phyloP scores from a whole-genome alignment of 2,113 vertebrate species.

The Cairina moschata region DNA sequence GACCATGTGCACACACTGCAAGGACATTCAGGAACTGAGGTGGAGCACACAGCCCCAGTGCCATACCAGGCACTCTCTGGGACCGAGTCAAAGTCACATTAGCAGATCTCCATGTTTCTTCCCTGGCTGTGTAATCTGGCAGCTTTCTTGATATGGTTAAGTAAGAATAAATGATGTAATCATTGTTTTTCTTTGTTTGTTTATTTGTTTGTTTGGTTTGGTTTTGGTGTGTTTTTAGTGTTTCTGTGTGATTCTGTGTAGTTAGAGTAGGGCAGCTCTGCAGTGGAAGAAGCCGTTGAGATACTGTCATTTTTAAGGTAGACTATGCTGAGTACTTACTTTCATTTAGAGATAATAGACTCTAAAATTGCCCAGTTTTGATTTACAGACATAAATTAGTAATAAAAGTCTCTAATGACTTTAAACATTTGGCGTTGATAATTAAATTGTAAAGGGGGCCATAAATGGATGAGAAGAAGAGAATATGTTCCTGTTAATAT shows the following conservation, averaged over 20 bases:
- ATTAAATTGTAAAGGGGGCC: conserved; percentile 29
- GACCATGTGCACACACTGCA: background rate
- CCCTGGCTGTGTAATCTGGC: background rate
- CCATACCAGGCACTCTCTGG: fast-evolving
- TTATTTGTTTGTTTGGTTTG: background rate
- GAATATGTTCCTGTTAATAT: conserved; percentile 1
- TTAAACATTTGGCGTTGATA: background rate
- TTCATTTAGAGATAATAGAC: conserved; percentile 12
- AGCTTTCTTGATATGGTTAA: background rate
- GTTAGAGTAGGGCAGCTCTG: background rate
- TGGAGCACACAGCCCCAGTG: background rate
- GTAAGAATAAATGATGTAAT: background rate
- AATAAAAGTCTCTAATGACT: conserved; percentile 52
- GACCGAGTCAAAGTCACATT: background rate
- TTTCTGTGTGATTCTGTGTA: too few species aligned
- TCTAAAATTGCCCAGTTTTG: conserved; percentile 31
- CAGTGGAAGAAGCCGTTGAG: background rate
- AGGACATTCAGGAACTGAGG: fast-evolving
- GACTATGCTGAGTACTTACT: background rate
- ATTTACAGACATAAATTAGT: conserved; percentile 48
- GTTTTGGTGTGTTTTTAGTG: background rate
- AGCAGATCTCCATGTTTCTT: background rate
- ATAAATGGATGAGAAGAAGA: conserved; percentile 3
- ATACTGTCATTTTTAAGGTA: background rate
- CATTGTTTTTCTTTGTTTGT: too few species aligned